A percentile compares a stretch with the other conserved stretches of the same genome.
Evolutionary conservation across 2,113 vertebrate genomes (phyloP).

Genomic region (Anhinga anhinga): DNA sequence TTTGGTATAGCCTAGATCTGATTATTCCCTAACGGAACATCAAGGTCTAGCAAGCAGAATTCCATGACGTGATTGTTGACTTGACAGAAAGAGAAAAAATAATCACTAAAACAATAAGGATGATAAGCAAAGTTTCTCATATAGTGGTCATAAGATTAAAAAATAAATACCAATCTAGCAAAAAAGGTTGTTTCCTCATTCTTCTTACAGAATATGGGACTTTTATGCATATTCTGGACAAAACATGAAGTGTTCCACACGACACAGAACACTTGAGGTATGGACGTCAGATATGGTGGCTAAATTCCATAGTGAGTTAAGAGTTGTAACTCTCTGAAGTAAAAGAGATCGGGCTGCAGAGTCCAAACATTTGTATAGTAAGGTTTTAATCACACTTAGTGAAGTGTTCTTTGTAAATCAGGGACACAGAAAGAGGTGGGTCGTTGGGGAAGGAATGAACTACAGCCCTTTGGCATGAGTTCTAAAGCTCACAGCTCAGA

Average conservation of each 20-base stretch:
- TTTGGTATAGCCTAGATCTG: conserved; percentile 64
- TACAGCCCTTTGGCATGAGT: conserved; percentile 74
- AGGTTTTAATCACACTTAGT: conserved; percentile 56
- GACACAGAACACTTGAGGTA: conserved; percentile 75
- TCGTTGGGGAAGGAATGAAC: conserved; percentile 42
- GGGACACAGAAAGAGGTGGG: conserved; percentile 43
- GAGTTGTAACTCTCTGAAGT: conserved; percentile 65
- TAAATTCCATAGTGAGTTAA: conserved; percentile 69
- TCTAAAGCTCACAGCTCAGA: conserved; percentile 68
- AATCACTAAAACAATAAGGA: conserved; percentile 53
- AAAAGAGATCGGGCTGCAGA: conserved; percentile 57
- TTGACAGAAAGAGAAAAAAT: conserved; percentile 57
- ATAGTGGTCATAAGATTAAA: conserved; percentile 76
- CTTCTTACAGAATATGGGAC: conserved; percentile 65
- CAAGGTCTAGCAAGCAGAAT: conserved; percentile 39
- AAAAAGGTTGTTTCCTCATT: conserved; percentile 49
- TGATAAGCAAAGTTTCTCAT: conserved; percentile 58
- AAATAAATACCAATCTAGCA: conserved; percentile 79
- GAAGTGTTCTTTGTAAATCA: conserved; percentile 60
- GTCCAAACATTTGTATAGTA: conserved; percentile 45
- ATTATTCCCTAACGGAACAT: conserved; percentile 30
- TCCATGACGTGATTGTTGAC: conserved; percentile 39
- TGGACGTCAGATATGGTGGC: conserved; percentile 64
- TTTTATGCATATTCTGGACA: conserved; percentile 61
- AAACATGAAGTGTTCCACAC: conserved; percentile 69